Evolutionary conservation across 1,140 invertebrate genomes (phyloP).

Genomic region (Cyrtorhinus lividipennis): DNA sequence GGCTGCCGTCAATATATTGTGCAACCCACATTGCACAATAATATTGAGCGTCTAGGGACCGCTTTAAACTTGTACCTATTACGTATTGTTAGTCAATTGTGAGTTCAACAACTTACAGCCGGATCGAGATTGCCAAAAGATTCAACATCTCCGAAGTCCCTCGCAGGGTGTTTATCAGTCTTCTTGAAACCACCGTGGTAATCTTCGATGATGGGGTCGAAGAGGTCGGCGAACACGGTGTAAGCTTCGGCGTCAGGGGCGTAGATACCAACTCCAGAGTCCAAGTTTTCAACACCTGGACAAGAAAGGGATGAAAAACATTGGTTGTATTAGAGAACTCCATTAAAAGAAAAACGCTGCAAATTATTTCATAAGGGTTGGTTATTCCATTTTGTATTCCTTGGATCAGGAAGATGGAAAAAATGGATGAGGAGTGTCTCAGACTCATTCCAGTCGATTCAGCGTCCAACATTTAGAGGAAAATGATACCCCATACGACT

Average conservation of each 20-base stretch:
- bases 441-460: too few relatives aligned
- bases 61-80: too few relatives aligned
- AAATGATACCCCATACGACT: too few relatives aligned
- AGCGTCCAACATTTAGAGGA: too few relatives aligned
- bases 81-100: background rate
- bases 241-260: slow-evolving; percentile 90
- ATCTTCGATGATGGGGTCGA: slow-evolving; percentile 93
- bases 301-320: background rate
- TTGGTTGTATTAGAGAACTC: slow-evolving; percentile 19
- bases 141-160: slow-evolving; percentile 85
- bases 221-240: slow-evolving; percentile 74
- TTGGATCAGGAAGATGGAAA: too few relatives aligned
- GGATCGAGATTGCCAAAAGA: slow-evolving; percentile 84
- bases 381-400: too few relatives aligned
- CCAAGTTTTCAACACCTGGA: slow-evolving; percentile 68
- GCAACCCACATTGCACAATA: too few relatives aligned
- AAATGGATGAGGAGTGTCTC: too few relatives aligned
- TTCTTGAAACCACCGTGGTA: slow-evolving; percentile 90
- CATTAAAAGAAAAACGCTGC: slow-evolving; percentile 21
- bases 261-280: slow-evolving; percentile 88
- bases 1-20: too few relatives aligned
- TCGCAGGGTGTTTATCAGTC: slow-evolving; percentile 78
- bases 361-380: too few relatives aligned
- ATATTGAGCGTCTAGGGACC: too few relatives aligned
- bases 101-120: slow-evolving; percentile 40